These are phyloP conservation scores for Octodonta nipae DNA, from an alignment of 2,888 invertebrate species.

Conservation along the genomic window DNA sequence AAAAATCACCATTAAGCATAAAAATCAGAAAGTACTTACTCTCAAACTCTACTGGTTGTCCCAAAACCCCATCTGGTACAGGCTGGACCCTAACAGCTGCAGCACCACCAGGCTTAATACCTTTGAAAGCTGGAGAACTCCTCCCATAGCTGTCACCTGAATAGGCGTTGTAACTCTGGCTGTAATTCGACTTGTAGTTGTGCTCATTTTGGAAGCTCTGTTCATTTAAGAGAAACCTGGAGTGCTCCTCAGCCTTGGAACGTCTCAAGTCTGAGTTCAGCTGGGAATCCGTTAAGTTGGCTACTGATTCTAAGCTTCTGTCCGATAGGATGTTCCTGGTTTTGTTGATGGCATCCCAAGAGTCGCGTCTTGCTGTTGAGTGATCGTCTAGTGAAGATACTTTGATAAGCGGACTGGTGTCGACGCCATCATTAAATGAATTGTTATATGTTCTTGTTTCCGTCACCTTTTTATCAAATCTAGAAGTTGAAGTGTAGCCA, in stretches of 20 bases:
- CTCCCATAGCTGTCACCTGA: conserved; percentile 20
- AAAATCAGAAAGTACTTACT: conserved; percentile 54
- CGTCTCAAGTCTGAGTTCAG: conserved; percentile 35
- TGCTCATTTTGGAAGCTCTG: conserved; percentile 15
- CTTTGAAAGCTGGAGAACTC: conserved; percentile 19
- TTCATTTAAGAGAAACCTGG: conserved; percentile 13
- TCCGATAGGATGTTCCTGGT: conserved; percentile 61
- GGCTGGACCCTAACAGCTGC: conserved; percentile 73
- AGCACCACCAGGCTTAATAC: conserved; percentile 60
- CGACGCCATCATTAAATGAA: conserved; percentile 30
- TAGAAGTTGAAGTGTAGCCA: conserved; percentile 19
- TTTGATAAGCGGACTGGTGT: conserved; percentile 44
- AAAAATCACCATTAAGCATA: neutral
- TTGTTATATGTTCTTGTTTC: conserved; percentile 23
- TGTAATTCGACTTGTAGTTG: conserved; percentile 18
- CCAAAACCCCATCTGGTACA: conserved; percentile 75
- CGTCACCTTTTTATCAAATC: conserved; percentile 24
- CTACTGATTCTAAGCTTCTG: conserved; percentile 55
- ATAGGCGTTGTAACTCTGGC: conserved; percentile 26
- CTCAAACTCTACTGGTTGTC: conserved; percentile 89
- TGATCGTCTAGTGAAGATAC: conserved; percentile 45
- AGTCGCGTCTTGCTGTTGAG: conserved; percentile 48
- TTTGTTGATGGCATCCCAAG: conserved; percentile 73
- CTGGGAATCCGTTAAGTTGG: conserved; percentile 51
- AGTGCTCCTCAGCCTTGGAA: conserved; percentile 27